A percentile compares a stretch with the other conserved stretches of the same genome.
Evolutionary conservation across 2,888 invertebrate genomes (phyloP).

Genomic region (Xestia rhomboidea): DNA sequence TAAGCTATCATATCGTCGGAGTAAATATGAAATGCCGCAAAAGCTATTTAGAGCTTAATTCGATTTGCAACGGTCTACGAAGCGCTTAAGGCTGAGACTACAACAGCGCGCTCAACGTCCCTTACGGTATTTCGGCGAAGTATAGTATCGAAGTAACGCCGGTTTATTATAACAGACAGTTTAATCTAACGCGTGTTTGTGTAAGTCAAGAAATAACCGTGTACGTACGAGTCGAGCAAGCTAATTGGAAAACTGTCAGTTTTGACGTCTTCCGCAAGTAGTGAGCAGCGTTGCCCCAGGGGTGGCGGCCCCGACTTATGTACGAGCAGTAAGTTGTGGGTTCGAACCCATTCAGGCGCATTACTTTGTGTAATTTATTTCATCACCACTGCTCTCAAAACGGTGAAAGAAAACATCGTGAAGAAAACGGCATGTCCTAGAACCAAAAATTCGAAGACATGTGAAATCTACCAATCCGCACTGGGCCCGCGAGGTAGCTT

Average conservation of each 20-base stretch:
- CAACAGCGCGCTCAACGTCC: background rate
- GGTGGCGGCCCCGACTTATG: no score
- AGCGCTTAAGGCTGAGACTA: no score
- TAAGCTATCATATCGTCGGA: background rate
- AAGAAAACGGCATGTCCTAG: no score
- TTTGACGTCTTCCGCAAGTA: background rate
- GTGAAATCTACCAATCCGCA: no score
- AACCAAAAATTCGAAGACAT: no score
- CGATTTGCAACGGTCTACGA: background rate
- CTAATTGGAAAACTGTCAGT: background rate
- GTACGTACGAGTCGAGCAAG: background rate
- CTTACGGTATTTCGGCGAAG: background rate
- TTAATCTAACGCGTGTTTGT: slow-evolving; percentile 3
- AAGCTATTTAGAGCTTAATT: background rate
- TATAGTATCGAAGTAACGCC: background rate
- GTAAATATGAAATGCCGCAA: background rate
- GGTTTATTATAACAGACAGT: background rate
- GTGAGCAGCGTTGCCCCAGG: no score
- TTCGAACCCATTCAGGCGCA: no score
- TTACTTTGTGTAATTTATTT: no score
- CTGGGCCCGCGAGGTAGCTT: no score
- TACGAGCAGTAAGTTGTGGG: no score
- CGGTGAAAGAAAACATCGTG: no score
- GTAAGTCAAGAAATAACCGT: background rate
- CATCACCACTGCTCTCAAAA: no score